These are phyloP conservation scores for Ctenomys sociabilis DNA, from an alignment of 2,113 vertebrate genomes.

Conservation along the genomic window DNA sequence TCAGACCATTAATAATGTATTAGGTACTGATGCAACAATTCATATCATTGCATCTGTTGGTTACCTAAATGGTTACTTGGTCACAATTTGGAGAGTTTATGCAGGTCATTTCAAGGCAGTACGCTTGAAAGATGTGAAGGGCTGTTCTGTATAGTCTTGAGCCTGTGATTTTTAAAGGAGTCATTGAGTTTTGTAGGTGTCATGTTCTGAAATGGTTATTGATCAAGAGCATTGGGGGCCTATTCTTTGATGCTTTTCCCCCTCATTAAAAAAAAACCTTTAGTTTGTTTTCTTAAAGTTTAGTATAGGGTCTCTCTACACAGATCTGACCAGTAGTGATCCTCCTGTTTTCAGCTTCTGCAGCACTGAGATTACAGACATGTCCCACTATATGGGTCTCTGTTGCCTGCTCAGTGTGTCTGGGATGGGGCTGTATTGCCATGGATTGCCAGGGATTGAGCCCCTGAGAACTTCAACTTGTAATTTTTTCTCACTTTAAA, in stretches of 20 bases:
- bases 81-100: not conserved
- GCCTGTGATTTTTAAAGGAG: not conserved
- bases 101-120: not conserved
- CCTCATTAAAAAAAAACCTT: not conserved
- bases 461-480: not conserved
- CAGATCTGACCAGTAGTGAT: too few species aligned
- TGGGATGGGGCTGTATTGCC: too few species aligned
- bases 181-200: not conserved
- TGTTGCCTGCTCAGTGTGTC: too few species aligned
- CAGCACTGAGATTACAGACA: too few species aligned
- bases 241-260: not conserved
- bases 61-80: not conserved
- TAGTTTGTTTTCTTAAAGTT: too few species aligned
- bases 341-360: too few species aligned
- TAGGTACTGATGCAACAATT: not conserved
- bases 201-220: conserved; percentile 31
- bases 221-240: not conserved
- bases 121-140: not conserved
- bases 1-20: not conserved
- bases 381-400: too few species aligned
- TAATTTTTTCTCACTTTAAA: conserved; percentile 12
- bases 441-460: too few species aligned
- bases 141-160: not conserved
- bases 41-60: not conserved
- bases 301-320: too few species aligned